Percentiles rank a stretch among this genome's conserved stretches.
Evolutionary conservation across 1,140 invertebrate genomes (phyloP).

Genomic region (Pseudomyrmex concolor): DNA sequence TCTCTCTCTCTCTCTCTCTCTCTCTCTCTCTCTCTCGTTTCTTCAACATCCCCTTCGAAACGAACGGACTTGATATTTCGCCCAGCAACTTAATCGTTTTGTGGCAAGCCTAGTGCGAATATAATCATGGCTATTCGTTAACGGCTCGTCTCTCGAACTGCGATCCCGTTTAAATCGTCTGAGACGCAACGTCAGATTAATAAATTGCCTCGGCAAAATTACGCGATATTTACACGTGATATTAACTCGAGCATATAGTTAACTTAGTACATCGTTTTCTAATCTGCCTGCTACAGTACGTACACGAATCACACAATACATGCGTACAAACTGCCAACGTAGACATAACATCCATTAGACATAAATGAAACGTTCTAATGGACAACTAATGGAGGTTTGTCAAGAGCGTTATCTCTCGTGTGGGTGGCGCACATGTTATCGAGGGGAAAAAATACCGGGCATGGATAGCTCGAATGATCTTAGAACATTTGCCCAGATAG

Average conservation of each 20-base stretch:
- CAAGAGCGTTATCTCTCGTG: too few species aligned
- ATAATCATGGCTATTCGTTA: conserved; percentile 31
- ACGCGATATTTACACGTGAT: not conserved
- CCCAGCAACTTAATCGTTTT: conserved; percentile 24
- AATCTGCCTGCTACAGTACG: not conserved
- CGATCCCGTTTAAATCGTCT: not conserved
- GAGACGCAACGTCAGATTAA: not conserved
- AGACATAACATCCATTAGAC: too few species aligned
- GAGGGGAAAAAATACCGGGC: too few species aligned
- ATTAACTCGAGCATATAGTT: not conserved
- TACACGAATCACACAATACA: not conserved
- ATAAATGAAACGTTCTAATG: too few species aligned
- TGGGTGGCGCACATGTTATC: too few species aligned
- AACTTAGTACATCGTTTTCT: not conserved
- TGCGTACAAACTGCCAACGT: too few species aligned
- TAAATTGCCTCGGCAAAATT: not conserved
- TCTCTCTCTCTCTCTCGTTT: not conserved
- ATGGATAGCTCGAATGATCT: too few species aligned
- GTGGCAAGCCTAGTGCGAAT: not conserved
- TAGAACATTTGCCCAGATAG: too few species aligned
- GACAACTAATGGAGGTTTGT: too few species aligned
- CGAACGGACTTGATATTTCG: conserved; percentile 9
- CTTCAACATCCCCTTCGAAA: not conserved
- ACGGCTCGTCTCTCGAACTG: not conserved
- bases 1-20: not conserved